phyloP scores from a whole-genome alignment of 1,140 invertebrate species.

The Lineus longissimus region DNA sequence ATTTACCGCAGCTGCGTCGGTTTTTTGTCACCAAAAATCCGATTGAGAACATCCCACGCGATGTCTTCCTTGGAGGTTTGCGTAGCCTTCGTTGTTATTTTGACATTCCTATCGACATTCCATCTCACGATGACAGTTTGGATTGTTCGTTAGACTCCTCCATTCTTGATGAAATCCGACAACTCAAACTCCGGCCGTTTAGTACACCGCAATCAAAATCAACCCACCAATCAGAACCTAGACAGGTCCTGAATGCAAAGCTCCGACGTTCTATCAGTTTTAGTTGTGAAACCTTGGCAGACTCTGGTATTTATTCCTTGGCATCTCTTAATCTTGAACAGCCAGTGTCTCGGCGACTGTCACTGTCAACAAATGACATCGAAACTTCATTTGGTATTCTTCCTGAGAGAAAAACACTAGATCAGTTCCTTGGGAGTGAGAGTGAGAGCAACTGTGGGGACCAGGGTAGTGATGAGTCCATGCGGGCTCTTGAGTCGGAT shows the following conservation, averaged over 20 bases:
- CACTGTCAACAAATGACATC: not conserved
- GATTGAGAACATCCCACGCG: conserved; percentile 4
- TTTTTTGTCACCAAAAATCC: conserved; percentile 8
- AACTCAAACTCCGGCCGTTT: not conserved
- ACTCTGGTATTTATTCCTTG: not conserved
- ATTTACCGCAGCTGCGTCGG: not conserved
- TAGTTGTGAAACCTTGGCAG: not conserved
- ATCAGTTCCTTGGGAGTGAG: not conserved
- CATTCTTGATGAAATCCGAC: not conserved
- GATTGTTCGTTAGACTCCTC: not conserved
- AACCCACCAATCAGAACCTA: not conserved
- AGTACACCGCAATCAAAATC: not conserved
- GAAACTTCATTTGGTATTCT: not conserved
- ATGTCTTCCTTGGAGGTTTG: conserved; percentile 2
- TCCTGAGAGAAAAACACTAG: not conserved
- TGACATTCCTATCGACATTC: not conserved
- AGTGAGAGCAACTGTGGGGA: conserved; percentile 1
- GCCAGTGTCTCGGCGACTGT: not conserved
- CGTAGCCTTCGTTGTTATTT: not conserved
- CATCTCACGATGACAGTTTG: not conserved
- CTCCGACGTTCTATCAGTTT: not conserved
- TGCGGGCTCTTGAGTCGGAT: not conserved
- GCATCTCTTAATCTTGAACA: not conserved
- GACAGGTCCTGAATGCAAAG: not conserved
- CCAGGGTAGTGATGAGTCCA: conserved; percentile 2